These are phyloP conservation scores for Semnornis frantzii DNA, from an alignment of 2,113 vertebrate species.

Conservation along the genomic window DNA sequence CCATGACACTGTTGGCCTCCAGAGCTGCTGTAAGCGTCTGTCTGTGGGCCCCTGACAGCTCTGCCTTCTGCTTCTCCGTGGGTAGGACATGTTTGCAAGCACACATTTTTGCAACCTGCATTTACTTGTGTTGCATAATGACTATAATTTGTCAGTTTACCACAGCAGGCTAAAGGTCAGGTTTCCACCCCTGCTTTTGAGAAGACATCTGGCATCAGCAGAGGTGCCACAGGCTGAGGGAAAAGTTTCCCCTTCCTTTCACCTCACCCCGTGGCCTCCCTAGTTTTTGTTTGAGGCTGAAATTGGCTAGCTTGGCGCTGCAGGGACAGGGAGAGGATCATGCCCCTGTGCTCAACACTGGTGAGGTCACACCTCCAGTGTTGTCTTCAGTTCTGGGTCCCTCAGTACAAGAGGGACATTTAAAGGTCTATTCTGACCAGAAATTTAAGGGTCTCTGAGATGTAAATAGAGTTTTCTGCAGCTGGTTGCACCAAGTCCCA, in stretches of 20 bases:
- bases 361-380: too few species aligned
- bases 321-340: too few species aligned
- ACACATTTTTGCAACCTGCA: not conserved
- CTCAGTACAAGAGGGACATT: too few species aligned
- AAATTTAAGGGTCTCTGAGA: not conserved
- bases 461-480: not conserved
- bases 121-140: not conserved
- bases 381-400: too few species aligned
- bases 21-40: not conserved
- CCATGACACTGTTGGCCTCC: not conserved
- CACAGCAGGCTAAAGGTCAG: not conserved
- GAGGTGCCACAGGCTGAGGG: not conserved
- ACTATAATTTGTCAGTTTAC: not conserved
- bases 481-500: not conserved
- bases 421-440: not conserved
- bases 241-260: not conserved
- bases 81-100: not conserved
- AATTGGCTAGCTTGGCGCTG: not conserved
- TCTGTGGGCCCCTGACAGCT: not conserved
- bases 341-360: too few species aligned
- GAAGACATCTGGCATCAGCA: not conserved
- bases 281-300: not conserved
- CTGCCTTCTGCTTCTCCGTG: not conserved
- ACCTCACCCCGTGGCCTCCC: rapidly evolving
- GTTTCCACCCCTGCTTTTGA: not conserved